These are phyloP conservation scores for Sus cebifrons DNA, from an alignment of 2,797 vertebrate genomes.

Conservation along the genomic window DNA sequence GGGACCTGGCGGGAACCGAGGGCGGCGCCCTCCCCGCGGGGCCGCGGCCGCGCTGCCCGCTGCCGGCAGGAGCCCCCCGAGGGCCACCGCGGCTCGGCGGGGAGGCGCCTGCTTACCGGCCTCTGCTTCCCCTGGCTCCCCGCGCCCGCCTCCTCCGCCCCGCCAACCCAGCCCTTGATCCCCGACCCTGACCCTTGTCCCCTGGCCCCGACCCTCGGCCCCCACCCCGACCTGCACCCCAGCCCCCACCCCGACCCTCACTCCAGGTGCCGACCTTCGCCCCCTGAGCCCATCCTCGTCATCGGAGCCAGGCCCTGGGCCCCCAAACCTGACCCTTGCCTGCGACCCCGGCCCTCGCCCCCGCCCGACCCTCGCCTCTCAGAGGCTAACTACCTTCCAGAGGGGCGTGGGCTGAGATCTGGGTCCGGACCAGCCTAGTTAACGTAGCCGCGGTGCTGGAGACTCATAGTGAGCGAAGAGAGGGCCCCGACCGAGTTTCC, in stretches of 20 bases:
- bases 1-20: not conserved
- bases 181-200: not conserved
- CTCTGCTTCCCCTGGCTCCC: not conserved
- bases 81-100: accelerated
- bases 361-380: not conserved
- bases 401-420: not conserved
- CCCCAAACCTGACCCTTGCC: not conserved
- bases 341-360: not conserved
- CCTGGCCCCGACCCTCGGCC: not conserved
- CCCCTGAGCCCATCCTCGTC: not conserved
- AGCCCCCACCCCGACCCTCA: not conserved
- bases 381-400: not conserved
- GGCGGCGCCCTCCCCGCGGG: not conserved
- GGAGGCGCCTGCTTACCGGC: not conserved
- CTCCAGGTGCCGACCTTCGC: too few species aligned
- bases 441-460: not conserved
- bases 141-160: not conserved
- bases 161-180: not conserved
- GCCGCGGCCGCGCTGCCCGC: not conserved
- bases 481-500: not conserved
- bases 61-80: not conserved
- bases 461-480: not conserved
- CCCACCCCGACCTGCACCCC: not conserved
- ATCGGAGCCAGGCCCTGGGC: not conserved
- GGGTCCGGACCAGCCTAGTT: too few species aligned